Evolutionary conservation across 2,888 invertebrate genomes (phyloP).

Genomic region (Phyto melanocephala): DNA sequence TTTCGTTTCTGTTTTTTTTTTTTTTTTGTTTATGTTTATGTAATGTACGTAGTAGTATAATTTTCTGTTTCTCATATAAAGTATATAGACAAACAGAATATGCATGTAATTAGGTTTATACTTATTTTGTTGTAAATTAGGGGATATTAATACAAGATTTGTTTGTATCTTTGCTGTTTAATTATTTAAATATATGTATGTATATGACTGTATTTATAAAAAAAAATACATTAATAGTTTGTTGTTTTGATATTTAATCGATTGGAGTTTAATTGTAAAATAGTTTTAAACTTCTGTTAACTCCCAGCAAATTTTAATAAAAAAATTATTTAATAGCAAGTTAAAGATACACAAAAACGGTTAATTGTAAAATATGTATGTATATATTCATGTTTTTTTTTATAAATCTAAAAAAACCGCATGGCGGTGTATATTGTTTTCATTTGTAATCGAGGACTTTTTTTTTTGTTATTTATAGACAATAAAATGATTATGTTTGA

Average conservation of each 20-base stretch:
- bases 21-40: neutral
- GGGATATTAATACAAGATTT: conserved; percentile 51
- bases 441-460: conserved; percentile 46
- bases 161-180: conserved; percentile 14
- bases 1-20: conserved; percentile 19
- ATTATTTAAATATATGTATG: conserved; percentile 43
- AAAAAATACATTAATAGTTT: conserved; percentile 45
- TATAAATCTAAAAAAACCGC: conserved; percentile 59
- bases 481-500: conserved; percentile 57
- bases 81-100: conserved; percentile 54
- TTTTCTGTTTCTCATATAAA: neutral
- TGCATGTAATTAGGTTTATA: neutral
- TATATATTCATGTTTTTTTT: neutral
- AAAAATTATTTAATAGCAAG: neutral
- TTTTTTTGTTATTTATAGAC: conserved; percentile 43
- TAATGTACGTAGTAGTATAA: neutral
- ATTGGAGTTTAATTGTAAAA: conserved; percentile 61
- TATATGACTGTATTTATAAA: too few relatives aligned
- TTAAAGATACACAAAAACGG: conserved; percentile 48
- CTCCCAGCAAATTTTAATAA: conserved; percentile 56
- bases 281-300: conserved; percentile 64
- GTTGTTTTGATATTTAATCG: conserved; percentile 38
- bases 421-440: conserved; percentile 62
- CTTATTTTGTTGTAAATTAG: conserved; percentile 36
- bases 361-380: conserved; percentile 44